Conservation (phyloP, 2,797 vertebrate species). For the Carduelis carduelis region DNA sequence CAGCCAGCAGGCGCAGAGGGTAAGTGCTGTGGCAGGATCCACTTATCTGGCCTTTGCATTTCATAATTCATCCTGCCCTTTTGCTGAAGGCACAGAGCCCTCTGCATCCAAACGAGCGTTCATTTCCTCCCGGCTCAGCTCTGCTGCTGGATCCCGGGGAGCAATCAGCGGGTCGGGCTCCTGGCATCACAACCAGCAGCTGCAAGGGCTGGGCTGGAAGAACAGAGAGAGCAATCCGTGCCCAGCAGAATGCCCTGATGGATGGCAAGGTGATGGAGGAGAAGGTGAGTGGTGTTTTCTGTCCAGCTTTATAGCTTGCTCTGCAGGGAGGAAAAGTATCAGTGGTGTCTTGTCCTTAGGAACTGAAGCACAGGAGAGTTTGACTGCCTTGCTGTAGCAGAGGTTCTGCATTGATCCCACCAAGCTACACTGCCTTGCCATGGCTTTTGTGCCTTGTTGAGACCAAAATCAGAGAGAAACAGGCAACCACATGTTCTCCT, state of each 20-base stretch:
- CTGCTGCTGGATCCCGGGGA: background rate
- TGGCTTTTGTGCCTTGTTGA: rapidly evolving
- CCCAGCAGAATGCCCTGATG: background rate
- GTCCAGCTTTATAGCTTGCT: background rate
- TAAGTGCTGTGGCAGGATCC: background rate
- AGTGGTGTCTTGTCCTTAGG: background rate
- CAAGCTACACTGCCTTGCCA: background rate
- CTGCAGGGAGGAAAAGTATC: background rate
- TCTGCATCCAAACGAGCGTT: background rate
- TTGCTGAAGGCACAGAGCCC: background rate
- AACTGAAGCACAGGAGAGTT: background rate
- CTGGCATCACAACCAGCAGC: background rate
- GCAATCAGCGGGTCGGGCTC: background rate
- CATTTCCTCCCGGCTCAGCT: background rate
- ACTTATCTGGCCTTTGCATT: conserved; percentile 8
- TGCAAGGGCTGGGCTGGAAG: background rate
- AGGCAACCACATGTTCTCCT: background rate
- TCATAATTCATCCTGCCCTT: conserved; percentile 44
- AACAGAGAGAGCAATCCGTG: rapidly evolving
- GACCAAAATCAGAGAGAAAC: background rate
- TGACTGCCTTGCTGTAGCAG: rapidly evolving
- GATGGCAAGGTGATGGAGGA: rapidly evolving
- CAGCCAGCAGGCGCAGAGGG: background rate
- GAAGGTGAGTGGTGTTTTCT: background rate
- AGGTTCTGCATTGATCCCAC: background rate